These are phyloP conservation scores for Sericinus montela DNA, from an alignment of 2,888 invertebrate genomes.

Conservation along the genomic window DNA sequence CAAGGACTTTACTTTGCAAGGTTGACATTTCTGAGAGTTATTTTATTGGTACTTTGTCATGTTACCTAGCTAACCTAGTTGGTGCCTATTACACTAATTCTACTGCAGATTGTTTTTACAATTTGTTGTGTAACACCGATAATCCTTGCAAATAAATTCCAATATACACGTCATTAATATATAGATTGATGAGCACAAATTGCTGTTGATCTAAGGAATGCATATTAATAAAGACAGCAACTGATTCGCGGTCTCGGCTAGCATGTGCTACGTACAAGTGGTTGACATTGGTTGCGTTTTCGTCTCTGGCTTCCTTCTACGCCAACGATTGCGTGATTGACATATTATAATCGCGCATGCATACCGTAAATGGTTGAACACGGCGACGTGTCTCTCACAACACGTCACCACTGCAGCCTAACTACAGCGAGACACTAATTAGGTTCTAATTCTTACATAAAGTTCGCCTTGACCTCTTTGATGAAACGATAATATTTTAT, in stretches of 20 bases:
- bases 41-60: too few relatives aligned
- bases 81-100: too few relatives aligned
- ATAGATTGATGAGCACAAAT: neutral
- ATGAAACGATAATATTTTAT: neutral
- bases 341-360: constrained; percentile 34
- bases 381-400: constrained; percentile 30
- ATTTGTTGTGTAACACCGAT: too few relatives aligned
- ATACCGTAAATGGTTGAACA: constrained; percentile 31
- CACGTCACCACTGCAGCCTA: constrained; percentile 19
- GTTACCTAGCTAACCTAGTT: too few relatives aligned
- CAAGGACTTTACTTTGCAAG: too few relatives aligned
- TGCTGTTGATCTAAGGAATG: constrained; percentile 3
- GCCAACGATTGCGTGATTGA: constrained; percentile 40
- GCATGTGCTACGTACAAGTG: constrained; percentile 41
- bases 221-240: constrained; percentile 27
- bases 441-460: constrained; percentile 38
- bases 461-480: constrained; percentile 60
- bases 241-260: constrained; percentile 44
- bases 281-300: constrained; percentile 59
- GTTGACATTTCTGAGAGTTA: too few relatives aligned
- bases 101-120: too few relatives aligned
- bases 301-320: constrained; percentile 50
- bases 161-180: neutral
- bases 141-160: neutral
- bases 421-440: constrained; percentile 37